Base-by-base conservation (phyloP, 1,140 invertebrate genomes). In the Hesperophylax magnus region DNA sequence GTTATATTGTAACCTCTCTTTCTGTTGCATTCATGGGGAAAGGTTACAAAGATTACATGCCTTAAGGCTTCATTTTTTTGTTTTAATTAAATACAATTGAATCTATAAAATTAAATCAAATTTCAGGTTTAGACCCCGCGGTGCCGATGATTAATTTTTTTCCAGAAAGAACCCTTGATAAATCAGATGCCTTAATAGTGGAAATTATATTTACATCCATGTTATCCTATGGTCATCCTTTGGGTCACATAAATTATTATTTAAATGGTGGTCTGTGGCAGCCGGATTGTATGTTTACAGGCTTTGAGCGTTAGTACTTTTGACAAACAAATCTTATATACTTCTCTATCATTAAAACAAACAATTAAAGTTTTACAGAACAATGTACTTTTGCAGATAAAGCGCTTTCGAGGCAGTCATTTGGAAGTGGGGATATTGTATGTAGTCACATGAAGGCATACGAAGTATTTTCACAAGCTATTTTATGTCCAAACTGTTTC, bases 161-260 rank as follows among this genome's bases (percentile, higher is more conserved):
- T 61, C 77, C 82, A 54, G 77, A 83, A 39, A 79, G n/a, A 67
- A 81, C 77, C 17, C 63, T 81, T 6, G 82, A 83, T 67, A 77
- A 58, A 24, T 60, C 61, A 18, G 77, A 83, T 61, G 82, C 79
- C 3, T 24, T 54, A 53, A 53, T 76, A 7, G 82, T 83, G n/a
- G 82, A 83, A 56, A 56, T 83, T n/a, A n/a, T 79, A 47, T 83
- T 83, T 53, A 83, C 82, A 6, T 83, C 82, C 18, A 34, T 79
- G 15, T 65, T 83, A 31, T 83, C 82, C 18, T 75, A 75, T 47
- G 82, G 82, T 18, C 77, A 83, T 81, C 79, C 82, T n/a, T 77
- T 83, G 18, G 79, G 76, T 22, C 56, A 83, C 61, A 60, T 81
- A 6, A 83, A 83, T 54, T 83, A 81, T 77, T 75, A 79, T 58